Percentiles rank a stretch among this genome's conserved stretches.
These are phyloP conservation scores for Platygyra sinensis DNA, from an alignment of 64 coral and sea anemone species.

Conservation along the genomic window DNA sequence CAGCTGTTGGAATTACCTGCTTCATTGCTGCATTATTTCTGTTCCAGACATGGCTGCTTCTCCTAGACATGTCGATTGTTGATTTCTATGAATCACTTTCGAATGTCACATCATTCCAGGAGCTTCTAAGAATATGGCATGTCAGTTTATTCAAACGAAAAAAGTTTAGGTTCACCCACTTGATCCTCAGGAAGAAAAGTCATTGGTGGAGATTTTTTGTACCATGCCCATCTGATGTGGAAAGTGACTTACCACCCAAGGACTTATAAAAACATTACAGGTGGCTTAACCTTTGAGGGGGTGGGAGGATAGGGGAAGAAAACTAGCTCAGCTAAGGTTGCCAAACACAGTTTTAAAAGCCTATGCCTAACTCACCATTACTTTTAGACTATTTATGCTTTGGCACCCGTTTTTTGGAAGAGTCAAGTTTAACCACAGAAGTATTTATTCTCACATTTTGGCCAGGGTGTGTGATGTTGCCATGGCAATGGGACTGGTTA, in stretches of 20 bases:
- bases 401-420: no score
- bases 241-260: conserved; percentile 21
- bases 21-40: conserved; percentile 74
- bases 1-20: conserved; percentile 48
- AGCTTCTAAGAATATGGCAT: conserved; percentile 70
- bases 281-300: no score
- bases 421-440: no score
- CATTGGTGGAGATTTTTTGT: conserved; percentile 81
- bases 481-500: no score
- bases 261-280: conserved; percentile 39
- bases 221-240: conserved; percentile 69
- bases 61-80: conserved; percentile 84
- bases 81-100: conserved; percentile 91
- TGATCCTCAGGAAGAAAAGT: conserved; percentile 63
- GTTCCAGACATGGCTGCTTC: conserved; percentile 76
- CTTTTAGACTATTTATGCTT: no score
- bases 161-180: conserved; percentile 67
- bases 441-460: no score
- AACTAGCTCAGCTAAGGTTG: no score
- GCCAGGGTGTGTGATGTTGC: no score
- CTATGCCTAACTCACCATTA: no score
- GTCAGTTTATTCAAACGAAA: conserved; percentile 77
- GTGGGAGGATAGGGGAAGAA: neutral
- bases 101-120: conserved; percentile 67
- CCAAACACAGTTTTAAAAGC: no score